These are phyloP conservation scores for Ophthalmolycus amberensis DNA, from an alignment of 2,113 vertebrate genomes.

Conservation along the genomic window DNA sequence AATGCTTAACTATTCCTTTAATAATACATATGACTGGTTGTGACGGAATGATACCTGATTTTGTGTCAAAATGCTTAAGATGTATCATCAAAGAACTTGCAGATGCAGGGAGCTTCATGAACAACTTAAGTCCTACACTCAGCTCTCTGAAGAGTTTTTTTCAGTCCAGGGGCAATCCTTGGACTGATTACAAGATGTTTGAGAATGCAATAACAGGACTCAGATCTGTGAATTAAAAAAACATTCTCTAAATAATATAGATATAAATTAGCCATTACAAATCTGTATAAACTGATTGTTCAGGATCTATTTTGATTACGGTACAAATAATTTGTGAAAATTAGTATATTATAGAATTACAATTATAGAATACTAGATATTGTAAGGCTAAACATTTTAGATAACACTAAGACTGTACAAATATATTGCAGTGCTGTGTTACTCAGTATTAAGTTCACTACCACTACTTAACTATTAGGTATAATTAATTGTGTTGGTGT, in stretches of 20 bases:
- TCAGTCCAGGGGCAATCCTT: background rate
- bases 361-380: background rate
- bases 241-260: background rate
- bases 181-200: too few species aligned
- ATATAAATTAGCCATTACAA: background rate
- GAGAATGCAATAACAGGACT: background rate
- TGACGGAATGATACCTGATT: background rate
- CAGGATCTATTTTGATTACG: background rate
- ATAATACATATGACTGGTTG: background rate
- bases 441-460: background rate
- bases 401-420: background rate
- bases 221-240: background rate
- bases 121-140: background rate
- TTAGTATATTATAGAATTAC: background rate
- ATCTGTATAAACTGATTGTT: background rate
- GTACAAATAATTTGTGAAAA: background rate
- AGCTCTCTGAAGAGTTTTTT: background rate
- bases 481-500: background rate
- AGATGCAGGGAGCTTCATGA: background rate
- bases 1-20: background rate
- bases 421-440: background rate
- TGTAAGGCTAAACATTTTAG: background rate
- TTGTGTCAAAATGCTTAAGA: background rate
- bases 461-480: background rate
- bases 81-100: background rate